These are phyloP conservation scores for Prosopocoilus inquinatus DNA, from an alignment of 2,888 invertebrate species.

Conservation along the genomic window DNA sequence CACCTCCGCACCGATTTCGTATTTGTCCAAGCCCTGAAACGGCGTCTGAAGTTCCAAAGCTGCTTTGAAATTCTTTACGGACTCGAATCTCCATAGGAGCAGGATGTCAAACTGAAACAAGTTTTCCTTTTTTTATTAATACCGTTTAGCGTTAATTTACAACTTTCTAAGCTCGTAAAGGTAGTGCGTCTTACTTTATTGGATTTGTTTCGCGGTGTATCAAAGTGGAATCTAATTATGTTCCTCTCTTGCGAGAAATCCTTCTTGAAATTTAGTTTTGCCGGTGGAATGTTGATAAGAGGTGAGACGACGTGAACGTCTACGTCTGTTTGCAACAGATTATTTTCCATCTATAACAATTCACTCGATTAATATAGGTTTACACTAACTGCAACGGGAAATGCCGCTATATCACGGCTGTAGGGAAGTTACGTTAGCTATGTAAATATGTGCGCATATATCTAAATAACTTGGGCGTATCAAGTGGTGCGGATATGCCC, in stretches of 20 bases:
- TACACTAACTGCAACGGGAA: neutral
- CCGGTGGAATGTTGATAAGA: constrained; percentile 63
- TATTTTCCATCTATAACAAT: constrained; percentile 8
- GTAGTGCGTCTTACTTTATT: constrained; percentile 35
- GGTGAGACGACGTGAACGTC: constrained; percentile 63
- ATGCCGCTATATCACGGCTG: constrained; percentile 2
- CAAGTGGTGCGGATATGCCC: constrained; percentile 32
- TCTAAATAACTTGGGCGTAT: constrained; percentile 39
- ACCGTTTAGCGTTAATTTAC: neutral
- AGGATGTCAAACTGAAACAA: constrained; percentile 27
- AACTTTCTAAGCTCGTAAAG: too few relatives aligned
- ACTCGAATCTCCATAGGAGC: constrained; percentile 34
- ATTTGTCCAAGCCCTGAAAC: constrained; percentile 46
- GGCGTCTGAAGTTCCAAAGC: constrained; percentile 49
- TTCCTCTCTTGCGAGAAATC: constrained; percentile 67
- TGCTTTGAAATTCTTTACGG: constrained; percentile 40
- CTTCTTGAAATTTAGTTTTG: constrained; percentile 65
- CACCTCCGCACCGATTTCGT: constrained; percentile 39
- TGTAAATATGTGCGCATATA: constrained; percentile 43
- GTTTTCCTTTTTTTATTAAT: neutral
- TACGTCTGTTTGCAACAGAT: constrained; percentile 54
- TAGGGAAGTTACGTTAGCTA: constrained; percentile 30
- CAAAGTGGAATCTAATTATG: constrained; percentile 61
- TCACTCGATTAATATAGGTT: too few relatives aligned
- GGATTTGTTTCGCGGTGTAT: constrained; percentile 36